These are phyloP conservation scores for Ia io DNA, from an alignment of 2,113 vertebrate species.

Conservation along the genomic window DNA sequence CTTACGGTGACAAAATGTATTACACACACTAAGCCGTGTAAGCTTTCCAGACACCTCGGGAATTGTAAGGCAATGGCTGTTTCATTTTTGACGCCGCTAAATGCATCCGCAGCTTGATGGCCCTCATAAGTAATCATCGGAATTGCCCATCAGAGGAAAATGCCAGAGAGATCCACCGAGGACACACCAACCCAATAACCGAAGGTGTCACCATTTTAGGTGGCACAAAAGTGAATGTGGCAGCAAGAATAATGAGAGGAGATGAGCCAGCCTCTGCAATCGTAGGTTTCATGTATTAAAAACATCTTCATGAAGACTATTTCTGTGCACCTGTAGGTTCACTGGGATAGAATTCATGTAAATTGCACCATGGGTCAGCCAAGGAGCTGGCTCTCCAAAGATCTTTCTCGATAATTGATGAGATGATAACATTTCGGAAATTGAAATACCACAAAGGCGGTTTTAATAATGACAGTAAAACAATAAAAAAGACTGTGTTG, in stretches of 20 bases:
- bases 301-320: neutral
- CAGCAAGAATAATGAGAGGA: constrained; percentile 57
- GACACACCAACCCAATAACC: constrained; percentile 69
- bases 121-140: constrained; percentile 74
- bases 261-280: constrained; percentile 30
- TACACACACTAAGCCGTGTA: constrained; percentile 56
- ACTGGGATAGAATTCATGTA: neutral
- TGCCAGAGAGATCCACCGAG: constrained; percentile 66
- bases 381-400: neutral
- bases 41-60: constrained; percentile 67
- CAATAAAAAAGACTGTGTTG: neutral
- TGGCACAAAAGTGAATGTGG: constrained; percentile 61
- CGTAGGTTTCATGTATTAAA: neutral
- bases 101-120: constrained; percentile 67
- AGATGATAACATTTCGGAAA: neutral
- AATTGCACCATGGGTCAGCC: neutral
- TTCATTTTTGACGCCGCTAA: constrained; percentile 72
- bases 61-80: constrained; percentile 32
- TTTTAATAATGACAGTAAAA: neutral
- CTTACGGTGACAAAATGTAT: constrained; percentile 74
- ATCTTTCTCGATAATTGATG: neutral
- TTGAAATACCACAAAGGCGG: neutral
- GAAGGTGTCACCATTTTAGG: constrained; percentile 49
- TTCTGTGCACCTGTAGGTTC: neutral
- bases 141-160: constrained; percentile 72